These are phyloP conservation scores for Metalampra italica DNA, from an alignment of 2,888 invertebrate species.

Conservation along the genomic window DNA sequence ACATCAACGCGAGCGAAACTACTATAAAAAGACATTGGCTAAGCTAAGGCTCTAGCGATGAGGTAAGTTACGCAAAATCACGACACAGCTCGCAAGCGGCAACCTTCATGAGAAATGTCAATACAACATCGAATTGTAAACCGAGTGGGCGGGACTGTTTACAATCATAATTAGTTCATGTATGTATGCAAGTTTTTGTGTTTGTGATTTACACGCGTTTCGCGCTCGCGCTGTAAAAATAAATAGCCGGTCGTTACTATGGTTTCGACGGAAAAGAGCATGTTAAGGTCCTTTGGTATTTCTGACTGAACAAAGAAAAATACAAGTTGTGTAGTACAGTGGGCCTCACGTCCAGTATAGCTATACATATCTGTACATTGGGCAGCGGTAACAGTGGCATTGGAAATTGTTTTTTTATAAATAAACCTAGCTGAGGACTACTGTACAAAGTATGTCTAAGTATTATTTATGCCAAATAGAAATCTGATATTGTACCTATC, in stretches of 20 bases:
- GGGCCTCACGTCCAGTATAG: no score
- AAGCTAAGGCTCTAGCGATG: constrained; percentile 44
- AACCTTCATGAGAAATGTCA: constrained; percentile 75
- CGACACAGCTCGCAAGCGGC: constrained; percentile 35
- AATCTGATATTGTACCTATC: no score
- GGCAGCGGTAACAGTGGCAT: no score
- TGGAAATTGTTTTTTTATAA: no score
- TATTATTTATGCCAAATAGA: no score
- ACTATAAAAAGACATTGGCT: constrained; percentile 56
- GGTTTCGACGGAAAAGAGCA: constrained; percentile 19
- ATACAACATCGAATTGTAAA: constrained; percentile 52
- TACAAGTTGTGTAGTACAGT: no score
- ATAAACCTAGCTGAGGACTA: no score
- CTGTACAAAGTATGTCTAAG: no score
- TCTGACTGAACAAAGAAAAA: background rate
- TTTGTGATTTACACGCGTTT: background rate
- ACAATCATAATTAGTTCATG: constrained; percentile 22
- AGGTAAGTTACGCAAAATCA: constrained; percentile 72
- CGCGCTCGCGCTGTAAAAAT: constrained; percentile 9
- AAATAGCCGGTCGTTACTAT: constrained; percentile 19
- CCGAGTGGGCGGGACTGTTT: constrained; percentile 37
- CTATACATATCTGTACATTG: no score
- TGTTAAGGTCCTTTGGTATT: background rate
- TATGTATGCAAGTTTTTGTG: background rate
- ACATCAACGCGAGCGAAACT: constrained; percentile 47